Percentiles rank a stretch among this genome's conserved stretches.
These are phyloP conservation scores for Phrynocephalus versicolor DNA, from an alignment of 2,113 vertebrate genomes.

Conservation along the genomic window DNA sequence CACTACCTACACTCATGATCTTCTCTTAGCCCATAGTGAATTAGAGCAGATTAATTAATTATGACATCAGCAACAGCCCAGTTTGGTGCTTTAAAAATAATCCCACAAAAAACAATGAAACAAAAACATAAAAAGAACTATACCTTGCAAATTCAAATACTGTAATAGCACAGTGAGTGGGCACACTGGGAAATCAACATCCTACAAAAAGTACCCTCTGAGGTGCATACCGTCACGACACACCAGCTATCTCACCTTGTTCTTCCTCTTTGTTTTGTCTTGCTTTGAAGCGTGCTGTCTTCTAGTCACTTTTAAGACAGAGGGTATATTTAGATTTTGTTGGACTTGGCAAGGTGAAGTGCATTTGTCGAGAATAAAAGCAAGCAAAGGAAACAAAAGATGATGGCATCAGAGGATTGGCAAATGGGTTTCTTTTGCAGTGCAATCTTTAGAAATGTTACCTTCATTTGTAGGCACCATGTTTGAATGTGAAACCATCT, in stretches of 20 bases:
- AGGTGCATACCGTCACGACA: constrained; percentile 25
- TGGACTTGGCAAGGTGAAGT: constrained; percentile 6
- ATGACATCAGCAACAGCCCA: constrained; percentile 28
- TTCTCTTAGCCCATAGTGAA: constrained; percentile 7
- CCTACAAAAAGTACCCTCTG: neutral
- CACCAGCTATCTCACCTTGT: constrained; percentile 44
- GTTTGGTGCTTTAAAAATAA: constrained; percentile 14
- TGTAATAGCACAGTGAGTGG: neutral
- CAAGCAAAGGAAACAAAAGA: neutral
- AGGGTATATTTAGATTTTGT: constrained; percentile 29
- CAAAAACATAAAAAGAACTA: constrained; percentile 14
- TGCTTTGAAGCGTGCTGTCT: constrained; percentile 51
- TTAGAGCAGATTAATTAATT: constrained; percentile 9
- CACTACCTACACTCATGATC: neutral
- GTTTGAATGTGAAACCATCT: neutral
- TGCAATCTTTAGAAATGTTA: neutral
- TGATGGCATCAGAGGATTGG: neutral
- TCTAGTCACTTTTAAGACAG: constrained; percentile 18
- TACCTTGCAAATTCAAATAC: constrained; percentile 21
- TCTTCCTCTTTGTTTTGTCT: constrained; percentile 15
- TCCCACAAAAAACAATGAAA: no score
- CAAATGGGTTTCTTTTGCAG: constrained; percentile 24
- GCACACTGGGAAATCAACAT: neutral
- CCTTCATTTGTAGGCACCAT: neutral
- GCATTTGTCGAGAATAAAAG: constrained; percentile 18